These are phyloP conservation scores for Styela clava DNA, from an alignment of 23 tunicate genomes.

Conservation along the genomic window DNA sequence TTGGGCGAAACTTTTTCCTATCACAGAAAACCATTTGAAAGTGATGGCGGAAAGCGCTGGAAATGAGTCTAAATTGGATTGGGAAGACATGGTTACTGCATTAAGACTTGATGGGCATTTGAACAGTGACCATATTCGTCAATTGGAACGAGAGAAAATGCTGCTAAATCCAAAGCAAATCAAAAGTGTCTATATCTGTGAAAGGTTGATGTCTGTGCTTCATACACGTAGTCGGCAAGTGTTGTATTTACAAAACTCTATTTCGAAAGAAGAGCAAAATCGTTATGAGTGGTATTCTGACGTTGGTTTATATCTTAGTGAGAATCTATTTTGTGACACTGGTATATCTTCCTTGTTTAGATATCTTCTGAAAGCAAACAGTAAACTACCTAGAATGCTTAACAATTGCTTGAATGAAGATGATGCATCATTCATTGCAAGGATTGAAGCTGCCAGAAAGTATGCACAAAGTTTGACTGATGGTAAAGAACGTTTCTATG, in stretches of 20 bases:
- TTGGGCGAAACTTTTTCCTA: conserved; percentile 10
- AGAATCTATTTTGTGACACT: conserved; percentile 16
- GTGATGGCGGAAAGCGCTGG: background rate
- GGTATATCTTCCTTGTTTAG: conserved; percentile 31
- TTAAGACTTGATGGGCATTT: background rate
- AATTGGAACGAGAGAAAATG: conserved; percentile 12
- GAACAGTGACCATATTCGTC: background rate
- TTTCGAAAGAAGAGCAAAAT: background rate
- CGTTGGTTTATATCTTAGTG: conserved; percentile 30
- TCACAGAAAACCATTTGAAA: background rate
- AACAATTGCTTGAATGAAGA: conserved; percentile 28
- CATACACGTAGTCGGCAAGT: conserved; percentile 64
- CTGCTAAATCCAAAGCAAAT: conserved; percentile 21
- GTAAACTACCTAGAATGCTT: conserved; percentile 32
- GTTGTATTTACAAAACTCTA: conserved; percentile 31
- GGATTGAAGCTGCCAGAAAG: conserved; percentile 25
- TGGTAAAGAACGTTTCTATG: conserved; percentile 13
- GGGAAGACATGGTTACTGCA: background rate
- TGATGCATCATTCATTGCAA: background rate
- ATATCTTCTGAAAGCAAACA: conserved; percentile 48
- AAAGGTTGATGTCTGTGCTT: conserved; percentile 41
- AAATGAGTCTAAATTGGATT: background rate
- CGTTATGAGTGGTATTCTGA: conserved; percentile 40
- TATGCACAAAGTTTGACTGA: conserved; percentile 11
- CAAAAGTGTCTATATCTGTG: conserved; percentile 22